A percentile compares a stretch with the other conserved stretches of the same genome.
Conservation (phyloP, 2,113 vertebrate species). For the Notothenia rossii region DNA sequence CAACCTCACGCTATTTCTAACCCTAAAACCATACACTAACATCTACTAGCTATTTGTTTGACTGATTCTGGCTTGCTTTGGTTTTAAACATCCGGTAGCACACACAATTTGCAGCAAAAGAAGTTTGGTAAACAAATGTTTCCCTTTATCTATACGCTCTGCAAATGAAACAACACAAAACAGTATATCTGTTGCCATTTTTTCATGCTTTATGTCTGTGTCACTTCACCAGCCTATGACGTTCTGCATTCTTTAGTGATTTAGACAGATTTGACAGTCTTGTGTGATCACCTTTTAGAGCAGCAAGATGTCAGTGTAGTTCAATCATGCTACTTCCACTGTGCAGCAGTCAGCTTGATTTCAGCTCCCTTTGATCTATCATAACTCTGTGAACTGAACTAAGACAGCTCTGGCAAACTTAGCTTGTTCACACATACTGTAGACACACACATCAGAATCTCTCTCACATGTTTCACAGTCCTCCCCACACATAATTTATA, state of each 20-base stretch:
- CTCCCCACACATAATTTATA: constrained; percentile 49
- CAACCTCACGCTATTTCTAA: constrained; percentile 18
- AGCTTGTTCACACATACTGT: constrained; percentile 25
- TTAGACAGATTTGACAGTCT: too few relatives aligned
- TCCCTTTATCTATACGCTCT: constrained; percentile 1
- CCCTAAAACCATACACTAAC: constrained; percentile 12
- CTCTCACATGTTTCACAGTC: constrained; percentile 26
- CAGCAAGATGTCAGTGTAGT: not conserved
- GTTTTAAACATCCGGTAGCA: constrained; percentile 9
- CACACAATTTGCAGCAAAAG: not conserved
- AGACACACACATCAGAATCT: constrained; percentile 1
- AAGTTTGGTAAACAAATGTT: constrained; percentile 15
- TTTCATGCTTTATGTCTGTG: constrained; percentile 29
- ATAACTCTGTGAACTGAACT: constrained; percentile 15
- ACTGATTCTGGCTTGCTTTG: constrained; percentile 26
- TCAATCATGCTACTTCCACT: not conserved
- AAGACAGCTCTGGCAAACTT: constrained; percentile 37
- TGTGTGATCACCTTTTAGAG: not conserved
- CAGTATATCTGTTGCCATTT: too few relatives aligned
- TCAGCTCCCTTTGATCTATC: constrained; percentile 37
- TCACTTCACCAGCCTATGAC: constrained; percentile 41
- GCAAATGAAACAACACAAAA: constrained; percentile 8
- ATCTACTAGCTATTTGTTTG: not conserved
- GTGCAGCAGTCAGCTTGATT: constrained; percentile 28
- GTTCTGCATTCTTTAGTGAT: not conserved